Percentiles rank a stretch among this genome's conserved stretches.
phyloP scores from a whole-genome alignment of 2,888 invertebrate species.

The Drosophila kanekoi region DNA sequence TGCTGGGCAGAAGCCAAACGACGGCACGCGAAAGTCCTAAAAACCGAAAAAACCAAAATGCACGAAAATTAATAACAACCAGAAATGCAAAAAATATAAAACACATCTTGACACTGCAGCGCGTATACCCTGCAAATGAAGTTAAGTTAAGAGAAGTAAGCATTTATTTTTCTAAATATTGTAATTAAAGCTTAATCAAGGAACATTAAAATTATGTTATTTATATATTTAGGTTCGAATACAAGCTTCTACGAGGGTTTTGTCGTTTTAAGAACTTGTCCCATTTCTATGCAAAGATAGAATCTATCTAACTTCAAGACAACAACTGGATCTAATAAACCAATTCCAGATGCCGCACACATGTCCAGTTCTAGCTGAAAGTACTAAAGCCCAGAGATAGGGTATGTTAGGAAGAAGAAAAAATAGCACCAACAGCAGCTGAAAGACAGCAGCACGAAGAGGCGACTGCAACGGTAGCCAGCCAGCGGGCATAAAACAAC shows the following conservation, averaged over 20 bases:
- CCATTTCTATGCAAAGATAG: no score
- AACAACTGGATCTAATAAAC: no score
- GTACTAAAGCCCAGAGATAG: slow-evolving; percentile 10
- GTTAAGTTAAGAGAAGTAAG: no score
- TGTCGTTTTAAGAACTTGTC: no score
- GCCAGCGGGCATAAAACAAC: slow-evolving; percentile 68
- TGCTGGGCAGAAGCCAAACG: slow-evolving; percentile 64
- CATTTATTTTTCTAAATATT: no score
- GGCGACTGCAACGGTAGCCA: slow-evolving; percentile 72
- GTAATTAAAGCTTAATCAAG: no score
- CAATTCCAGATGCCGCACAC: no score
- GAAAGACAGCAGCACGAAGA: slow-evolving; percentile 45
- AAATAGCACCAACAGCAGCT: slow-evolving; percentile 20
- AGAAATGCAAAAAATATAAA: slow-evolving; percentile 31
- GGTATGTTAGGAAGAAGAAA: slow-evolving; percentile 23
- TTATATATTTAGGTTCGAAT: no score
- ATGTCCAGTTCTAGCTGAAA: background rate
- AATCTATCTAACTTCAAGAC: no score
- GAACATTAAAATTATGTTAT: no score
- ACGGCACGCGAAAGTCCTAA: slow-evolving; percentile 81
- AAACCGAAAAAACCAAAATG: slow-evolving; percentile 73
- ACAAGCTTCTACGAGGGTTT: no score
- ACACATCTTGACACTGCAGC: background rate
- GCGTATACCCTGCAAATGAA: slow-evolving; percentile 32
- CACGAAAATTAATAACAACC: slow-evolving; percentile 73